Conservation (phyloP, 2,888 invertebrate genomes). For the Hydrotaea diabolus region DNA sequence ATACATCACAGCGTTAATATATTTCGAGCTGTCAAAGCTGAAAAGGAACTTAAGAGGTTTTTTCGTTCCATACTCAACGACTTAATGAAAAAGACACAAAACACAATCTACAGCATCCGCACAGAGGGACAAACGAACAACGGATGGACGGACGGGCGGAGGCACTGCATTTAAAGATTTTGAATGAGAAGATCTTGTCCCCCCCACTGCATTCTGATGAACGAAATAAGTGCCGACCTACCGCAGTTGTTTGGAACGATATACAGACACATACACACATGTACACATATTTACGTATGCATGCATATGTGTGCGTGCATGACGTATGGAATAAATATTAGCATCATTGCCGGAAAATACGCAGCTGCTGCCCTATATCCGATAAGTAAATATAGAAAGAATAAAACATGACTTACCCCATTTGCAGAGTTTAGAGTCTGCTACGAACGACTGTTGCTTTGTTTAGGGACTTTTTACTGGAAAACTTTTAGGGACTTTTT, state of each 20-base stretch:
- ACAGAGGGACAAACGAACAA: slow-evolving; percentile 18
- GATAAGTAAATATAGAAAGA: no score
- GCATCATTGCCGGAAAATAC: neutral
- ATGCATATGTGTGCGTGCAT: neutral
- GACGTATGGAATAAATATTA: neutral
- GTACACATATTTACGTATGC: neutral
- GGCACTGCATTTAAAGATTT: slow-evolving; percentile 11
- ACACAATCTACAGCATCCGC: slow-evolving; percentile 10
- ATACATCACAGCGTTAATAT: slow-evolving; percentile 64
- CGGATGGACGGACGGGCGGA: neutral
- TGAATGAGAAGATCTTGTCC: slow-evolving; percentile 24
- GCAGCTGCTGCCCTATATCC: no score
- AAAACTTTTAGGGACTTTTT: no score
- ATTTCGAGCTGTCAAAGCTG: slow-evolving; percentile 63
- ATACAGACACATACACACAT: neutral
- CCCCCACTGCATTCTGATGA: slow-evolving; percentile 27
- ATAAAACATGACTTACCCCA: no score
- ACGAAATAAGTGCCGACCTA: slow-evolving; percentile 52
- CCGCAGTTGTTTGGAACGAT: slow-evolving; percentile 55
- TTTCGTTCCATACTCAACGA: slow-evolving; percentile 57
- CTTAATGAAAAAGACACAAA: slow-evolving; percentile 36
- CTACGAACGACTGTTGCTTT: no score
- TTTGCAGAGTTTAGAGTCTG: no score
- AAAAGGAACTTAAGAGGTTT: slow-evolving; percentile 63
- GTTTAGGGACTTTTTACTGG: no score